Conservation (phyloP, 2,888 invertebrate species). For the Cremastobaeus sp. region DNA sequence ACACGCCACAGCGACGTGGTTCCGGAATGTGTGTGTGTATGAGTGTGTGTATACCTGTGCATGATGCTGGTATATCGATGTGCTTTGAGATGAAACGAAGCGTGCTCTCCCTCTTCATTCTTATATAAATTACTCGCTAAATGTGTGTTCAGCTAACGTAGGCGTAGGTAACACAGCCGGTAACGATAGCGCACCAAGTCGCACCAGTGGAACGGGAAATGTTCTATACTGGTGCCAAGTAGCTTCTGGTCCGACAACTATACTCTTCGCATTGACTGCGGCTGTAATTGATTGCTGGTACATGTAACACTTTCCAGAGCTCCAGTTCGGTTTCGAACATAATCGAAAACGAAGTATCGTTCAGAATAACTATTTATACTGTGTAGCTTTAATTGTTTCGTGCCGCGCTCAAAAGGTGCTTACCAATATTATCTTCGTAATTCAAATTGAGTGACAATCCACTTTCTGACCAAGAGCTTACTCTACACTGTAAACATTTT, state of each 20-base stretch:
- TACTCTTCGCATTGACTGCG: conserved; percentile 25
- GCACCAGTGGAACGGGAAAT: conserved; percentile 67
- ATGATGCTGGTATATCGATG: too few species aligned
- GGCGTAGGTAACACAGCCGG: conserved; percentile 45
- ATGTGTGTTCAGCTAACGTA: conserved; percentile 67
- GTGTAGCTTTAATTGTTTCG: conserved; percentile 14
- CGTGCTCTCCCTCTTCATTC: conserved; percentile 73
- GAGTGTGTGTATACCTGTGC: too few species aligned
- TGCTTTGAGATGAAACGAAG: conserved; percentile 78
- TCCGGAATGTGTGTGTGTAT: conserved; percentile 4
- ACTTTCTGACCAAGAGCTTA: too few species aligned
- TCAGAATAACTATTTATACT: too few species aligned
- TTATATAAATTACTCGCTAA: conserved; percentile 78
- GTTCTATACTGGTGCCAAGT: too few species aligned
- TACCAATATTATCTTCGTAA: conserved; percentile 43
- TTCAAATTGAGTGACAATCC: too few species aligned
- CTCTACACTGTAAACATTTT: too few species aligned
- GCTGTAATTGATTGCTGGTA: conserved; percentile 43
- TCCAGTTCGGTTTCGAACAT: conserved; percentile 13
- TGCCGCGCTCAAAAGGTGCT: conserved; percentile 13
- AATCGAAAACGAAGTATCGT: conserved; percentile 28
- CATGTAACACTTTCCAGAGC: conserved; percentile 52
- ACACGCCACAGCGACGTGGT: conserved; percentile 2
- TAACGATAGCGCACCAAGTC: conserved; percentile 55
- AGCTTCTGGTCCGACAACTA: conserved; percentile 25